Evolutionary conservation across 2,797 vertebrate genomes (phyloP).

Genomic region (Allobates femoralis): DNA sequence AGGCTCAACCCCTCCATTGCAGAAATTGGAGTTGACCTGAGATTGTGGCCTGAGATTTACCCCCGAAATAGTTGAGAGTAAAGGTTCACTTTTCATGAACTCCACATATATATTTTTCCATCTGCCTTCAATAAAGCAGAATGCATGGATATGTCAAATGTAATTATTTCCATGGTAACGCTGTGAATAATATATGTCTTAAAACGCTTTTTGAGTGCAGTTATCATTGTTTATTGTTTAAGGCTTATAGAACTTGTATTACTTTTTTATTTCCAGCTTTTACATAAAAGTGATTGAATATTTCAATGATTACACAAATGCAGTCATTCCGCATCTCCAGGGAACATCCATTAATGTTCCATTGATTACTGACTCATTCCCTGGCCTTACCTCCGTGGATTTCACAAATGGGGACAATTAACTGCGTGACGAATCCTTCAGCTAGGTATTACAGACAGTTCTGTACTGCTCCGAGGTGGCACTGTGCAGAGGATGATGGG

Average conservation of each 20-base stretch:
- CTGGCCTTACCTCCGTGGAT: constrained; percentile 58
- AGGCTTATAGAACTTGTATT: constrained; percentile 27
- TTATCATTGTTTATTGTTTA: constrained; percentile 47
- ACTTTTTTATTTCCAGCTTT: constrained; percentile 33
- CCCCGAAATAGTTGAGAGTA: background rate
- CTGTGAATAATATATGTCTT: constrained; percentile 8
- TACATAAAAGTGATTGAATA: constrained; percentile 45
- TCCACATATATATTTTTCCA: background rate
- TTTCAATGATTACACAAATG: constrained; percentile 50
- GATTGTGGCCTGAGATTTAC: background rate
- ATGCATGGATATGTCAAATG: background rate
- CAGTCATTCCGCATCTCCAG: constrained; percentile 50
- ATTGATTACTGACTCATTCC: constrained; percentile 59
- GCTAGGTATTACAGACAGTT: constrained; percentile 51
- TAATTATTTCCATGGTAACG: constrained; percentile 39
- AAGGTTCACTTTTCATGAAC: background rate
- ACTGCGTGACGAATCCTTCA: constrained; percentile 50
- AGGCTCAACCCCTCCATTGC: no score
- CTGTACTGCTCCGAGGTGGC: constrained; percentile 41
- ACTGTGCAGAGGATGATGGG: constrained; percentile 36
- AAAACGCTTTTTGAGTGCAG: constrained; percentile 25
- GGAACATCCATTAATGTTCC: constrained; percentile 61
- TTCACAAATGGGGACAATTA: constrained; percentile 60
- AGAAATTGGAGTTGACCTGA: no score
- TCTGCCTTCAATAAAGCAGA: background rate